A percentile compares a stretch with the other conserved stretches of the same genome.
phyloP scores from a whole-genome alignment of 2,888 invertebrate species.

The Julus scandinavius region DNA sequence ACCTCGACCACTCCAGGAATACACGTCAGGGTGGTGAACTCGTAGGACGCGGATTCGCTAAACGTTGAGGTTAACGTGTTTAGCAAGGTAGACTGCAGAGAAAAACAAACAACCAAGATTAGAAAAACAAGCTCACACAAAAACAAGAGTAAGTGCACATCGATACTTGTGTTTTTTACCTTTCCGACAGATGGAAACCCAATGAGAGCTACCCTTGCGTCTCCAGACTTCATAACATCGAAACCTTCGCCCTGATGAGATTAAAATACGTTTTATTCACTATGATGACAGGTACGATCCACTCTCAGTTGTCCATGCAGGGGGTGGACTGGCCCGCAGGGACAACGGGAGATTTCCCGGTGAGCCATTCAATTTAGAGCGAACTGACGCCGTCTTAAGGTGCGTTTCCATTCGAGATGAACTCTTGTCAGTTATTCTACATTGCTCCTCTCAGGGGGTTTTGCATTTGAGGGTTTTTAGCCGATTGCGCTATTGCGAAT shows the following conservation, averaged over 20 bases:
- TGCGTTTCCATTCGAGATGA: no score
- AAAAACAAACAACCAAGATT: conserved; percentile 55
- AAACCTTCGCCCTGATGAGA: conserved; percentile 77
- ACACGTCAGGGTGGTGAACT: conserved; percentile 98
- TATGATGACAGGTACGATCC: no score
- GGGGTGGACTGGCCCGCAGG: no score
- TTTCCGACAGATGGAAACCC: conserved; percentile 99
- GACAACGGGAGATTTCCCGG: no score
- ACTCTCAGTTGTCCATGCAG: no score
- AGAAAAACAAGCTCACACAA: not conserved
- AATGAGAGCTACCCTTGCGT: conserved; percentile 96
- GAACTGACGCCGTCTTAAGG: no score
- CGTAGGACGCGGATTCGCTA: conserved; percentile 96
- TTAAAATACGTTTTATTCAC: not conserved
- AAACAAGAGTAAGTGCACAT: not conserved
- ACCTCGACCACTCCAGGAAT: conserved; percentile 96
- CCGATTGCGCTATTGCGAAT: no score
- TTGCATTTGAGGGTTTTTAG: no score
- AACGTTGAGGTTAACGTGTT: conserved; percentile 96
- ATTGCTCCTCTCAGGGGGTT: no score
- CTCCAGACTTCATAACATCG: conserved; percentile 99
- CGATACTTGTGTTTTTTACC: conserved; percentile 67
- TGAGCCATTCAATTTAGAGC: no score
- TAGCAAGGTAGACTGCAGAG: conserved; percentile 86
- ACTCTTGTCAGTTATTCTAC: no score